Evolutionary conservation across 2,888 invertebrate genomes (phyloP), one percentile per base, ranked within the genome.

Genomic region (Melieria omissa): DNA sequence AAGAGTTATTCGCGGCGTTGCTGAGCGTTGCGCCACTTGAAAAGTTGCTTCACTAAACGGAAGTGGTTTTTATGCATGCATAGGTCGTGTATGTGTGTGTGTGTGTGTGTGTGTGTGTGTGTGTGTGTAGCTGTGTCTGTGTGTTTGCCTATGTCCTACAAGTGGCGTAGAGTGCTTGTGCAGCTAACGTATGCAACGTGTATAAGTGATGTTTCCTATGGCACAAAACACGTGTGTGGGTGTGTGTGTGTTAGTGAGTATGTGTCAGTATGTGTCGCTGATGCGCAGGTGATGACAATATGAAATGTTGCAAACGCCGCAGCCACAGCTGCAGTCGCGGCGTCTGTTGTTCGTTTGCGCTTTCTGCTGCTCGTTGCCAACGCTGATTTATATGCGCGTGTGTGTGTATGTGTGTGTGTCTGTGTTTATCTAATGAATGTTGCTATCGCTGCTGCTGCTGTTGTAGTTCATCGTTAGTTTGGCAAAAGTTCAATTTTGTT

Each of bases 41-140:
- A 68, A 47, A 14, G 61, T 47, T 61, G 42, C 49, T 45, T 75
- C 78, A 80, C 80, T 79, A 78, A 80, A 81, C 82, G 81, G 80
- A 80, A 81, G 82, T 81, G 81, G 81, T 82, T 82, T 80, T 80
- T 79, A 82, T 81, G 82, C 80, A 82, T 80, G 77, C 6, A 61
- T 61, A 10, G 29, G 29, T 29, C 29, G 29, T 29, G 29, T 29
- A 2, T 29, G 29, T 63, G 44, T 42, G n/a, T 16, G 52, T 52
- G 52, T 64, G 52, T 64, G 29, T 41, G 49, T 64, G 52, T 52
- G 41, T 64, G 9, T 52, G 0, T 52, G 52, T 52, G 52, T 52
- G 52, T 52, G n/a, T n/a, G n/a, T n/a, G n/a, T n/a, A n/a, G n/a
- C n/a, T n/a, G n/a, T 64, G 9, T 52, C 4, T 52, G 52, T 52